A percentile compares a stretch with the other conserved stretches of the same genome.
These are phyloP conservation scores for Danio jaintianensis DNA, from an alignment of 2,797 vertebrate genomes.

Conservation along the genomic window DNA sequence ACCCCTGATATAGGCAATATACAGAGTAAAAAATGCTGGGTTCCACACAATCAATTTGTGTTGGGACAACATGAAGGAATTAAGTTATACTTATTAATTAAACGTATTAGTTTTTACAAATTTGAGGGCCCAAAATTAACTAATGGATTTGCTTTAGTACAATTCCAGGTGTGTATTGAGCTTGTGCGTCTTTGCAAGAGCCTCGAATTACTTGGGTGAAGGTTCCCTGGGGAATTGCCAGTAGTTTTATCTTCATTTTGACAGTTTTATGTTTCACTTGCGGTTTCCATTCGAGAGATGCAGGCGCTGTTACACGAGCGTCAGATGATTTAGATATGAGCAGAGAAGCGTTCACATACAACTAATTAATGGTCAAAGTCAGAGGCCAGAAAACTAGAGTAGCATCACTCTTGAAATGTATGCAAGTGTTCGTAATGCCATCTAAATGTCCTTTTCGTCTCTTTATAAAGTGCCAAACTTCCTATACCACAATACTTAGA, in stretches of 20 bases:
- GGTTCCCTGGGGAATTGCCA: slow-evolving; percentile 51
- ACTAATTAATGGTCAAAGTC: slow-evolving; percentile 11
- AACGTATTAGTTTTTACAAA: too few species aligned
- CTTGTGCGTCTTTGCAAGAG: slow-evolving; percentile 17
- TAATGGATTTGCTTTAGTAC: slow-evolving; percentile 15
- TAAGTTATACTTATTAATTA: too few species aligned
- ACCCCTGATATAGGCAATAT: too few species aligned
- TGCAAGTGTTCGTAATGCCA: neutral
- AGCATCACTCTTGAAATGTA: too few species aligned
- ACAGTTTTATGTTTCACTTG: slow-evolving; percentile 67
- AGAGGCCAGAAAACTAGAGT: neutral
- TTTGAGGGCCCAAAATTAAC: neutral
- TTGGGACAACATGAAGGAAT: too few species aligned
- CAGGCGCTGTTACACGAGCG: slow-evolving; percentile 39
- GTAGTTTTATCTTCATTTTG: slow-evolving; percentile 51
- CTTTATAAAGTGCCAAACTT: slow-evolving; percentile 27
- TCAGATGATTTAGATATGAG: slow-evolving; percentile 32
- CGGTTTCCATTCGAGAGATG: slow-evolving; percentile 51
- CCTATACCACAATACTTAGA: neutral
- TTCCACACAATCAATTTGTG: too few species aligned
- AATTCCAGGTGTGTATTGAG: neutral
- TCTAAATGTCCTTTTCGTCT: neutral
- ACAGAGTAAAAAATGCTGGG: too few species aligned
- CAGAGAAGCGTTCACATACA: slow-evolving; percentile 1
- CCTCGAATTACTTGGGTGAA: slow-evolving; percentile 60